phyloP scores from a whole-genome alignment of 1,140 invertebrate species.

The Temnothorax curvispinosus region DNA sequence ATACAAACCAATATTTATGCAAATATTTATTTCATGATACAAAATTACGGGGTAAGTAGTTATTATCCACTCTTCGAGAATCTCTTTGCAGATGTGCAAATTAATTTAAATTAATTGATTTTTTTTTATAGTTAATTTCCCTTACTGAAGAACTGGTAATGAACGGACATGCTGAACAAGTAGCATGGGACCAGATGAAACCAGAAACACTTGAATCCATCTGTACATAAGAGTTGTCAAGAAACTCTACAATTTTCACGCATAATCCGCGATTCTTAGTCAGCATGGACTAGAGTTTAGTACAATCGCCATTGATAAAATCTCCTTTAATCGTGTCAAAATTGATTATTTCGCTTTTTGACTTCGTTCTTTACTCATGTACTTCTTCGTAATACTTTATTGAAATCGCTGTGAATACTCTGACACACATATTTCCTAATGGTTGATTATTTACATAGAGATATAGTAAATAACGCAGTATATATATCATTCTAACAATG shows the following conservation, averaged over 20 bases:
- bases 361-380: background rate
- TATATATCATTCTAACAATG: background rate
- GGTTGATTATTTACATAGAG: background rate
- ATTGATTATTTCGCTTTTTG: constrained; percentile 21
- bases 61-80: background rate
- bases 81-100: background rate
- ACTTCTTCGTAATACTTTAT: background rate
- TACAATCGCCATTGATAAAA: constrained; percentile 22
- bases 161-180: constrained; percentile 77
- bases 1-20: constrained; percentile 86
- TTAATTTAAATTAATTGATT: background rate
- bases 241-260: constrained; percentile 32
- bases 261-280: constrained; percentile 31
- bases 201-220: constrained; percentile 56
- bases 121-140: constrained; percentile 79
- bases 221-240: constrained; percentile 45
- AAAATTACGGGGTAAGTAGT: constrained; percentile 80
- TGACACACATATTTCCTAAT: background rate
- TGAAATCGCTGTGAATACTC: constrained; percentile 16
- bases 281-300: constrained; percentile 29
- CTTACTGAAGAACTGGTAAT: constrained; percentile 82
- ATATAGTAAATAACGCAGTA: constrained; percentile 9
- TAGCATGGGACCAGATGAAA: constrained; percentile 18
- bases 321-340: constrained; percentile 34
- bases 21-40: constrained; percentile 81